A percentile compares a stretch with the other conserved stretches of the same genome.
These are phyloP conservation scores for Hetaerina titia DNA, from an alignment of 2,888 invertebrate species.

Conservation along the genomic window DNA sequence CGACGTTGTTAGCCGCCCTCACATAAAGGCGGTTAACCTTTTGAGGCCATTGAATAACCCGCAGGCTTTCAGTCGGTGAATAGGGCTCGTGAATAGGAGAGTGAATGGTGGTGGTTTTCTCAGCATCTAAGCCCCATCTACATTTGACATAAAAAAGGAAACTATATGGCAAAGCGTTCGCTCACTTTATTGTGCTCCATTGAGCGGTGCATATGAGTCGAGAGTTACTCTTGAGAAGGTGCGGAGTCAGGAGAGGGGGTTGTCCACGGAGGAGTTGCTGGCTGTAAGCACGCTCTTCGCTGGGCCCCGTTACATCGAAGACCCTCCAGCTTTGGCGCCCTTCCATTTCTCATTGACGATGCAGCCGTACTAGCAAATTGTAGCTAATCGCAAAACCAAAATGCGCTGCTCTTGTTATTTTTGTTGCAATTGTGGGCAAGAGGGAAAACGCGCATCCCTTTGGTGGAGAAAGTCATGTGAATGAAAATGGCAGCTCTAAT, in stretches of 20 bases:
- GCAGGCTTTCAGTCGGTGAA: background rate
- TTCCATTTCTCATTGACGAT: too few species aligned
- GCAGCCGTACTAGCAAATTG: too few species aligned
- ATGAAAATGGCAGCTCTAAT: too few species aligned
- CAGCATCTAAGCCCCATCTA: slow-evolving; percentile 16
- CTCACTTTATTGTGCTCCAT: slow-evolving; percentile 22
- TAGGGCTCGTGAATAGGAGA: background rate
- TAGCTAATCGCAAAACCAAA: too few species aligned
- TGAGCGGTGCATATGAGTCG: background rate
- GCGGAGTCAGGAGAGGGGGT: background rate
- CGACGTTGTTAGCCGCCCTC: slow-evolving; percentile 26
- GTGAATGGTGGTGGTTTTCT: slow-evolving; percentile 27
- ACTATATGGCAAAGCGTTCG: background rate
- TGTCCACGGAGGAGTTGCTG: background rate
- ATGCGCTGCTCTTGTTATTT: too few species aligned
- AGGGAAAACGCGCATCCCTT: too few species aligned
- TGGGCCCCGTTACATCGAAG: background rate
- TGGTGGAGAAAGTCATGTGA: too few species aligned
- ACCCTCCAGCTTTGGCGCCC: background rate
- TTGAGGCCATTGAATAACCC: slow-evolving; percentile 27
- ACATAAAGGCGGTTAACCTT: slow-evolving; percentile 18
- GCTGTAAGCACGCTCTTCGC: background rate
- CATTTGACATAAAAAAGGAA: slow-evolving; percentile 35
- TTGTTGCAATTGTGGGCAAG: too few species aligned
- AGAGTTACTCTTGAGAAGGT: background rate